These are phyloP conservation scores for Nycticorax nycticorax DNA, from an alignment of 2,113 vertebrate species.

Conservation along the genomic window DNA sequence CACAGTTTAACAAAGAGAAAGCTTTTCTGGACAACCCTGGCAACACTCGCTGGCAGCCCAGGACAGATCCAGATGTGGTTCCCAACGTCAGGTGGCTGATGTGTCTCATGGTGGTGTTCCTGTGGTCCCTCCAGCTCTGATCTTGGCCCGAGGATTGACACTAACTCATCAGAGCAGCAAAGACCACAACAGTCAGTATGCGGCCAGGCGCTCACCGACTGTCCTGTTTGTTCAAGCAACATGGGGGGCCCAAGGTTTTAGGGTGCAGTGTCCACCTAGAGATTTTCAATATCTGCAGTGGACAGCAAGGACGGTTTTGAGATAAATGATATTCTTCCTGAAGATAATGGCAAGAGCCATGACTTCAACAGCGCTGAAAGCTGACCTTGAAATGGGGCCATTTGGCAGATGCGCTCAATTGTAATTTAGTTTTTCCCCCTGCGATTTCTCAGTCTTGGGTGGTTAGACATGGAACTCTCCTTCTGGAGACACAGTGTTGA, in stretches of 20 bases:
- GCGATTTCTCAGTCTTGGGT: conserved; percentile 9
- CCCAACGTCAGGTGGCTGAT: accelerated
- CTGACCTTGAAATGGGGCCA: conserved; percentile 19
- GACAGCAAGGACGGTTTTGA: neutral
- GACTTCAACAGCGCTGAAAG: neutral
- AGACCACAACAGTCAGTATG: neutral
- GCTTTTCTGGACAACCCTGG: neutral
- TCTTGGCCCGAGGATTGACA: neutral
- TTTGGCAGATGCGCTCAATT: neutral
- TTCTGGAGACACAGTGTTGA: neutral
- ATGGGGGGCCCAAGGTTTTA: neutral
- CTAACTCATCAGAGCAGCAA: neutral
- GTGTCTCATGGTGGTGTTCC: neutral
- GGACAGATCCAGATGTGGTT: neutral
- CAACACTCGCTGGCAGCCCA: neutral
- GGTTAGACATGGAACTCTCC: neutral
- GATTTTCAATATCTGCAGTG: neutral
- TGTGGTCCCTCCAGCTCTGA: neutral
- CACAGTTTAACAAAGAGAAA: neutral
- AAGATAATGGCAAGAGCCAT: neutral
- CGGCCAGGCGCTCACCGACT: neutral
- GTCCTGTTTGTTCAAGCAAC: neutral
- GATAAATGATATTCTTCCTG: neutral
- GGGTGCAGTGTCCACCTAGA: neutral
- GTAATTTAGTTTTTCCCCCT: neutral